Base-by-base conservation (phyloP, 2,113 vertebrate genomes). In the Cranoglanis bouderius region DNA sequence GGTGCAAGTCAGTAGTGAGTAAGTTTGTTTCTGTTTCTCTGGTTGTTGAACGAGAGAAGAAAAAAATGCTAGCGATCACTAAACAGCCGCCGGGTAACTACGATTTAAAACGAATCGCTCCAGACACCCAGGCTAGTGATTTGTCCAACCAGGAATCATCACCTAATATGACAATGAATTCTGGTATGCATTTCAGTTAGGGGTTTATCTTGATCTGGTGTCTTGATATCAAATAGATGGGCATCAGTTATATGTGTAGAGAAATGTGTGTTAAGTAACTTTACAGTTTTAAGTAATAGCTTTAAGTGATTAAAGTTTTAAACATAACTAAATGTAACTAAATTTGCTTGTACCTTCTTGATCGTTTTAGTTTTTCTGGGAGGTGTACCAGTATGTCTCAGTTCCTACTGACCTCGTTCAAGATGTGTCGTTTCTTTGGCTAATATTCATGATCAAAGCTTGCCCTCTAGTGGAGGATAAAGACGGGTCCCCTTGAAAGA, bases 401-500 rank as follows among this genome's bases (percentile, higher is more conserved):
- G 26, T 26, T 63, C 26, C 8, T 3, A 29, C 26, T 29, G 8
- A 2, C 26, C 61, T 29, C 26, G 3, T n/a, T 35, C 67, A 70
- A 0, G 3, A 32, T 67, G 8, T 14, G 61, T 40, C n/a, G 40
- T 12, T 74, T 24, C 40, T 7, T 40, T 35, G 13, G 19, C 1
- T 8, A 61, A 80, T 21, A 63, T 61, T 78, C 13, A 18, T 85
- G 61, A 88, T 74, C 21, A 81, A 80, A 90, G 85, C 3, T n/a
- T 63, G 75, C 82, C 89, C 86, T 85, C 86, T 90, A 61, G 82
- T 88, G 89, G 82, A 74, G 26, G 77, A 40, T 26, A 82, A 78
- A 8, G 26, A 40, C 67, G 63, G 53, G 59, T 72, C 75, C 82
- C 63, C n/a, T 90, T 81, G 14, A 81, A 59, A n/a, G 14, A 59